phyloP scores from a whole-genome alignment of 2,888 invertebrate genomes.

The Cantharis nigra region DNA sequence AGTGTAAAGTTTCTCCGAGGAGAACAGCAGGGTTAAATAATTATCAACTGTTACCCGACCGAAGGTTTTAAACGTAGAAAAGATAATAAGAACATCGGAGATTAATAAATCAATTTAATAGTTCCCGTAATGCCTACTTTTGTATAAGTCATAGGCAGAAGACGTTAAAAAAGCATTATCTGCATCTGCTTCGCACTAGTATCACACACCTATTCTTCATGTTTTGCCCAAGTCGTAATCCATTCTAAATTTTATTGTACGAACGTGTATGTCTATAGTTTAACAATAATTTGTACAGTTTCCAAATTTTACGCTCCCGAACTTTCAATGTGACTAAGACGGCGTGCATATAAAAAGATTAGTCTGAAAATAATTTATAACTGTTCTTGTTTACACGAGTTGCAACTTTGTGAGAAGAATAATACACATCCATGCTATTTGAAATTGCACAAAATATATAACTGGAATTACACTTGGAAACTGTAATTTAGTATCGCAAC shows the following conservation, averaged over 20 bases:
- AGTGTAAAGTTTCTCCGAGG: too few relatives aligned
- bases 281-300: not conserved
- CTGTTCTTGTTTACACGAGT: not conserved
- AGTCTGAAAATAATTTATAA: not conserved
- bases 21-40: too few relatives aligned
- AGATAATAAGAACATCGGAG: conserved; percentile 39
- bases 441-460: not conserved
- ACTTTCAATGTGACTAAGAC: too few relatives aligned
- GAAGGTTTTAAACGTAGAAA: conserved; percentile 5
- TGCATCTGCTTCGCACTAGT: conserved; percentile 17
- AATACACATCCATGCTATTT: not conserved
- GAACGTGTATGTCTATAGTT: not conserved
- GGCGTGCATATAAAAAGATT: not conserved
- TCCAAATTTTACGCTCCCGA: too few relatives aligned
- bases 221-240: conserved; percentile 5
- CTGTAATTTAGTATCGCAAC: not conserved
- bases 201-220: conserved; percentile 14
- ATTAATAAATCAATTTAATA: conserved; percentile 42
- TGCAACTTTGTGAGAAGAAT: not conserved
- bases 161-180: conserved; percentile 26
- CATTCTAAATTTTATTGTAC: conserved; percentile 1
- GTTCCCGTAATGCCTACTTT: conserved; percentile 34
- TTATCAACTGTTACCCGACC: not conserved
- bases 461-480: not conserved
- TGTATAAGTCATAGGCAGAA: conserved; percentile 14